Conservation (phyloP, 2,113 vertebrate genomes). For the Strigops habroptila region DNA sequence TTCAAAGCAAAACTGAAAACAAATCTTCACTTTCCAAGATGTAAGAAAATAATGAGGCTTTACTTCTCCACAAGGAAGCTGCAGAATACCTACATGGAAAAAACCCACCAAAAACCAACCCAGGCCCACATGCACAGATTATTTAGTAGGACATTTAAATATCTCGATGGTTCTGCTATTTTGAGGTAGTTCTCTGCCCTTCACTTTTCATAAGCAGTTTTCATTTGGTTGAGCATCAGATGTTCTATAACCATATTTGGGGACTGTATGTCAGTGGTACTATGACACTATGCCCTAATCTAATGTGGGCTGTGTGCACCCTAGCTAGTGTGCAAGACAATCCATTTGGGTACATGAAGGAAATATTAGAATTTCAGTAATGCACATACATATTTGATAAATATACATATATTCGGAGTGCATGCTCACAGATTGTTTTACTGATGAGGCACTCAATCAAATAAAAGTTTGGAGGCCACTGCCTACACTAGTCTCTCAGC, state of each 20-base stretch:
- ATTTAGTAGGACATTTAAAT: neutral
- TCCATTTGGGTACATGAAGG: neutral
- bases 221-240: neutral
- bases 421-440: neutral
- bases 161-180: neutral
- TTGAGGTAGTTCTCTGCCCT: neutral
- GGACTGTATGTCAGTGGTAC: neutral
- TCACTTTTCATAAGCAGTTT: neutral
- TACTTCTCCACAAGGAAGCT: neutral
- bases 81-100: neutral
- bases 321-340: neutral
- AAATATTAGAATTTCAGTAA: neutral
- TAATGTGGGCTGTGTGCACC: accelerated
- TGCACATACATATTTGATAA: neutral
- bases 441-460: neutral
- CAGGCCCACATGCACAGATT: neutral
- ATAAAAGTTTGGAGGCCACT: neutral
- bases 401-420: neutral
- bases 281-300: neutral
- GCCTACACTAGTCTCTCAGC: neutral
- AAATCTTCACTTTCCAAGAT: neutral
- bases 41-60: neutral
- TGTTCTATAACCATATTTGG: neutral
- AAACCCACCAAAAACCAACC: neutral
- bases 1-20: neutral